Evolutionary conservation across 2,797 vertebrate genomes (phyloP).

Genomic region (Sibirionetta formosa): DNA sequence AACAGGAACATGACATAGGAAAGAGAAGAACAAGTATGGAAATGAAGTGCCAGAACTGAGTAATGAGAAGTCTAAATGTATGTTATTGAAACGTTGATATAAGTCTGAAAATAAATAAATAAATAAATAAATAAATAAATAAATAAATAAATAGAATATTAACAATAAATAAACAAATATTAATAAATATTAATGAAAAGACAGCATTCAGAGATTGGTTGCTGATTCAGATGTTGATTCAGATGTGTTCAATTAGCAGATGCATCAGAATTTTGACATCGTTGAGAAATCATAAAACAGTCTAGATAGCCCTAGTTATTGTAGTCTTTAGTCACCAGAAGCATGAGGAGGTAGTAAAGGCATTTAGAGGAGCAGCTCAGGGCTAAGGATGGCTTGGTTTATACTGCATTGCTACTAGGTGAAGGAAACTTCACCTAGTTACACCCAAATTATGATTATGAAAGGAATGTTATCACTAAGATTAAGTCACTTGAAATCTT

Average conservation of each 20-base stretch:
- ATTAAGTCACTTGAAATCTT: neutral
- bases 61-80: neutral
- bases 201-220: rapidly evolving
- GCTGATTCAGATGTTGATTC: neutral
- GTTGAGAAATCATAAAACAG: neutral
- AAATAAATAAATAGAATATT: neutral
- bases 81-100: neutral
- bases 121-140: neutral
- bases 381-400: neutral
- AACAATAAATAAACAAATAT: too few relatives aligned
- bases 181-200: neutral
- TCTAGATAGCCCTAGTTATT: neutral
- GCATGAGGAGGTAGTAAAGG: neutral
- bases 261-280: neutral
- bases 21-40: neutral
- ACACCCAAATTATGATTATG: neutral
- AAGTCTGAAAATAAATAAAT: neutral
- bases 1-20: neutral
- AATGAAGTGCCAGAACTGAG: neutral
- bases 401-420: neutral
- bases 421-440: neutral
- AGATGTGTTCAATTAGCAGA: neutral
- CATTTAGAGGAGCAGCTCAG: neutral
- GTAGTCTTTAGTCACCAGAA: neutral
- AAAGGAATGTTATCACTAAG: neutral